phyloP scores from a whole-genome alignment of 2,888 invertebrate genomes.

The Embidobia sp. region DNA sequence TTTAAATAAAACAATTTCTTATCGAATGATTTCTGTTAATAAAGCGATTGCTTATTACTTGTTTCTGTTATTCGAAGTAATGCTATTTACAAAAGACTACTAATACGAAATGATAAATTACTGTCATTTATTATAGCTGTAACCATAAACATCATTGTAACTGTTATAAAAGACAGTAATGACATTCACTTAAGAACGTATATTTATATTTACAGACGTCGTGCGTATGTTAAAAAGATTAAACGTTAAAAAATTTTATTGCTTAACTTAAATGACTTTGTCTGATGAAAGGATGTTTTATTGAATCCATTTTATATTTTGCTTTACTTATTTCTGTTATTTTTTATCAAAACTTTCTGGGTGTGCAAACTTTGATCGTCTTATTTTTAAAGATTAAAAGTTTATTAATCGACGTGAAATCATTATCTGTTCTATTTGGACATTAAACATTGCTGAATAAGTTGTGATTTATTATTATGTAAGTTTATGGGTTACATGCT shows the following conservation, averaged over 20 bases:
- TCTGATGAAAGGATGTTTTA: no score
- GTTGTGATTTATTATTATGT: background rate
- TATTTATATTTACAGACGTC: conserved; percentile 18
- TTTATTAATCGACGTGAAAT: no score
- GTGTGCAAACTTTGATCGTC: no score
- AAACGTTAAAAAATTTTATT: background rate
- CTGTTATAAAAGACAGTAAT: conserved; percentile 39
- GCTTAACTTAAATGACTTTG: no score
- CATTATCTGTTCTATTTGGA: no score
- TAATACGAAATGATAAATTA: conserved; percentile 26
- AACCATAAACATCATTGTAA: conserved; percentile 32
- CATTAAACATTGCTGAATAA: background rate
- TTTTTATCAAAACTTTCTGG: no score
- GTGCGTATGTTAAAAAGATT: no score
- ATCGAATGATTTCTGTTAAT: no score
- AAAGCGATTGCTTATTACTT: conserved; percentile 4
- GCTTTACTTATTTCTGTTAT: no score
- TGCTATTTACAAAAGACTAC: conserved; percentile 17
- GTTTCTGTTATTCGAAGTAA: conserved; percentile 14
- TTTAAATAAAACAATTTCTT: background rate
- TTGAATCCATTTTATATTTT: no score
- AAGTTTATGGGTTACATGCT: background rate
- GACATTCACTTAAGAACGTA: conserved; percentile 19
- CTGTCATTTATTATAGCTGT: conserved; percentile 33
- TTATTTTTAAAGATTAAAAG: no score